These are phyloP conservation scores for Telmatochromis bifrenatus DNA, from an alignment of 2,113 vertebrate genomes.

Conservation along the genomic window DNA sequence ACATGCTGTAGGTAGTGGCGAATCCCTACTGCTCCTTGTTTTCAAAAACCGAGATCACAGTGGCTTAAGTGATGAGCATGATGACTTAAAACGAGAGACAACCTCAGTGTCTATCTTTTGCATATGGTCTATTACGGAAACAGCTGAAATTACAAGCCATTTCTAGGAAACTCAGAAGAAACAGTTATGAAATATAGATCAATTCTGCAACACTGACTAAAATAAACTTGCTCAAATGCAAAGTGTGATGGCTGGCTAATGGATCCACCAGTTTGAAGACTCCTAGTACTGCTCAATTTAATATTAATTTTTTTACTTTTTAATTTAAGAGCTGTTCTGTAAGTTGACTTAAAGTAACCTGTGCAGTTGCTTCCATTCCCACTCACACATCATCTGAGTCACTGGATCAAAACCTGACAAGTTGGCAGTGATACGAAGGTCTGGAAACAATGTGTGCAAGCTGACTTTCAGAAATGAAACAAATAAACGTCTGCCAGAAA, in stretches of 20 bases:
- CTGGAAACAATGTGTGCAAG: not conserved
- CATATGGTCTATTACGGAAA: not conserved
- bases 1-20: not conserved
- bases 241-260: not conserved
- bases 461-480: not conserved
- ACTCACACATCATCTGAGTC: not conserved
- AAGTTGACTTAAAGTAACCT: not conserved
- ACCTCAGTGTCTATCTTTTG: not conserved
- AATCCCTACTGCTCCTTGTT: not conserved
- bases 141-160: not conserved
- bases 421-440: not conserved
- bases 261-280: not conserved
- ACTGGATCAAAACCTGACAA: not conserved
- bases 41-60: not conserved
- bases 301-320: not conserved
- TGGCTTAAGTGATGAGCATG: not conserved
- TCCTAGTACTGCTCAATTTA: not conserved
- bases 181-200: not conserved
- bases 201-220: not conserved
- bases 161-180: not conserved
- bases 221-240: not conserved
- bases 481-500: not conserved
- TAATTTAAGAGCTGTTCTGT: not conserved
- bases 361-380: not conserved
- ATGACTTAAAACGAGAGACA: not conserved